Percentiles rank a stretch among this genome's conserved stretches.
Conservation (phyloP, 1,140 invertebrate genomes). For the Trachelipus rathkii region DNA sequence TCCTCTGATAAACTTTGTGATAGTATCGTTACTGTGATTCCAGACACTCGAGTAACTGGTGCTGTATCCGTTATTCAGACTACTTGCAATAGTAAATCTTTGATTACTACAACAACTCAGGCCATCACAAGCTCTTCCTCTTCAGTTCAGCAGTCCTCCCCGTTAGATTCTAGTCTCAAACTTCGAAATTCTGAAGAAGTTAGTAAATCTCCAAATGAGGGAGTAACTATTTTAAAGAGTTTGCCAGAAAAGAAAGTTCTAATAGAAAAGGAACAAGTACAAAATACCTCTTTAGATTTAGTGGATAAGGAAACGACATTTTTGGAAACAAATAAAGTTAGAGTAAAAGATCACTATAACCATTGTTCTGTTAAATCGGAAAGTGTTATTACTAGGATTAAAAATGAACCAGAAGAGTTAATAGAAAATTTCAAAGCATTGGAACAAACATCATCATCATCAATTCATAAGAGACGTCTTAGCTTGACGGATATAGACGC, state of each 20-base stretch:
- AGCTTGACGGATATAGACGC: background rate
- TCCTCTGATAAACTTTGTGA: constrained; percentile 8
- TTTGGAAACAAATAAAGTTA: background rate
- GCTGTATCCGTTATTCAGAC: constrained; percentile 40
- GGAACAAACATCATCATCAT: background rate
- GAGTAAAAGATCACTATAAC: background rate
- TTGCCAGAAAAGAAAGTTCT: background rate
- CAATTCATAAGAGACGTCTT: background rate
- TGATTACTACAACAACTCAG: constrained; percentile 37
- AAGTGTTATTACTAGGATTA: background rate
- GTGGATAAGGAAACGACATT: background rate
- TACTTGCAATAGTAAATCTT: constrained; percentile 37
- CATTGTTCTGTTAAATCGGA: background rate
- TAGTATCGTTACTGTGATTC: constrained; percentile 38
- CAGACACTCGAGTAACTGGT: constrained; percentile 38
- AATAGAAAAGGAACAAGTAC: constrained; percentile 1
- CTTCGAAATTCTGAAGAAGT: background rate
- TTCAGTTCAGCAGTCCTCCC: background rate
- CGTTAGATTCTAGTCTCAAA: background rate
- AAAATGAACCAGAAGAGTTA: background rate
- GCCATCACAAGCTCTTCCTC: background rate
- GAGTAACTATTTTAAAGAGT: background rate
- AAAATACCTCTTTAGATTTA: background rate
- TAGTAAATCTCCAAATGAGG: background rate
- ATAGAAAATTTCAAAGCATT: background rate